Conservation (phyloP, 35 echinoderm and acorn worm genomes). For the Ophiothrix spiculata region DNA sequence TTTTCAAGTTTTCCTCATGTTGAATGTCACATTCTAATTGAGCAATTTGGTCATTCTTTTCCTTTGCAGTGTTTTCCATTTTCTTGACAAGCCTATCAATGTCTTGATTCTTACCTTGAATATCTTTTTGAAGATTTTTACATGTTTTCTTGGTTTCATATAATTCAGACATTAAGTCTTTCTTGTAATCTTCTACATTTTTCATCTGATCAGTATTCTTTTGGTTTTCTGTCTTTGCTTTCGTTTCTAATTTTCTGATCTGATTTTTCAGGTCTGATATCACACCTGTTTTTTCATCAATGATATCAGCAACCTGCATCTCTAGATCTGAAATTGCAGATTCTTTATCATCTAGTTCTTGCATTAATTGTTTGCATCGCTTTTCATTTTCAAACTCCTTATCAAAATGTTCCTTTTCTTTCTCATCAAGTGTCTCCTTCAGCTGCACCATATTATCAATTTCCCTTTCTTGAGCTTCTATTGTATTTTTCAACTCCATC, state of each 20-base stretch:
- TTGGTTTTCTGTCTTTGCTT: neutral
- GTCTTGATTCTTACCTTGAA: neutral
- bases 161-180: neutral
- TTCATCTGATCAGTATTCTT: neutral
- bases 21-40: neutral
- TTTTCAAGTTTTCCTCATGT: no score
- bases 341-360: neutral
- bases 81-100: neutral
- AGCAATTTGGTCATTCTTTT: neutral
- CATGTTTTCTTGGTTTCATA: neutral
- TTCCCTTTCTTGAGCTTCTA: neutral
- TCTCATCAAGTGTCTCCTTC: neutral
- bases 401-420: neutral
- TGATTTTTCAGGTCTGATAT: neutral
- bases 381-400: neutral
- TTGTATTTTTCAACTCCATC: neutral
- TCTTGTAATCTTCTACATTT: neutral
- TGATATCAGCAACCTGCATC: neutral
- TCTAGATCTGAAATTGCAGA: neutral
- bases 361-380: neutral
- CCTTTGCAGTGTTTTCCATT: neutral
- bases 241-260: neutral
- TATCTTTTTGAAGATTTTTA: neutral
- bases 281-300: neutral
- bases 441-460: neutral